Evolutionary conservation across 2,888 invertebrate genomes (phyloP), one percentile per base, ranked within the genome.

Genomic region (Pollenia amentaria): DNA sequence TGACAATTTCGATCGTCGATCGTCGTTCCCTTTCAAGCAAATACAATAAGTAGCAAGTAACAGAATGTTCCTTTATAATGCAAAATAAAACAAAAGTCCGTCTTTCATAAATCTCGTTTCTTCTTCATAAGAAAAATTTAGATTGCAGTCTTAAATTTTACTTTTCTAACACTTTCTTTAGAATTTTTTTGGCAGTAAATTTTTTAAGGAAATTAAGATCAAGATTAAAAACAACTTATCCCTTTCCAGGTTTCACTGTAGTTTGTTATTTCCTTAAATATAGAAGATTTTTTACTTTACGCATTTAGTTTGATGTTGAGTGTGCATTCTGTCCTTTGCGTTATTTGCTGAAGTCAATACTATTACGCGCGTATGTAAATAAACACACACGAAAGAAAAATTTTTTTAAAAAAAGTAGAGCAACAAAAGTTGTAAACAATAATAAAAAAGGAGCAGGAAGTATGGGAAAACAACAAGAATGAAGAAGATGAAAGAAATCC

Each of bases 331-430:
- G 80, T 76, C 60, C 48, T 77, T 64, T 81, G 55, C 57, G 29
- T 53, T 76, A 57, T 80, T 85, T 64, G 80, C 48, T 76, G 44
- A 65, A 76, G 80, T 76, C 85, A 57, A 85, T 85, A 67, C 70
- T 72, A 76, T 81, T 76, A 85, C 75, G 75, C 70, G 84, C 53
- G 75, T 84, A 73, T 73, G 78, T 46, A 84, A 84, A 65, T 65
- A 65, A 78, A 65, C 12, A 77, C 18, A 51, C n/a, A 16, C 46
- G 29, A 55, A 18, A 57, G 51, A 29, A 48, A 67, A 48, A 51
- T 16, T 18, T 6, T 1, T 16, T 16, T 2, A 29, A 51, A 16
- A 67, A 80, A 73, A 53, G 65, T 73, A 60, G 67, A 67, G 67
- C 73, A 81, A 46, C 60, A 62, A 76, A 40, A 75, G 67, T 75